Evolutionary conservation across 1,140 invertebrate genomes (phyloP), one percentile per base, ranked within the genome.

Genomic region (Parasteatoda tepidariorum): DNA sequence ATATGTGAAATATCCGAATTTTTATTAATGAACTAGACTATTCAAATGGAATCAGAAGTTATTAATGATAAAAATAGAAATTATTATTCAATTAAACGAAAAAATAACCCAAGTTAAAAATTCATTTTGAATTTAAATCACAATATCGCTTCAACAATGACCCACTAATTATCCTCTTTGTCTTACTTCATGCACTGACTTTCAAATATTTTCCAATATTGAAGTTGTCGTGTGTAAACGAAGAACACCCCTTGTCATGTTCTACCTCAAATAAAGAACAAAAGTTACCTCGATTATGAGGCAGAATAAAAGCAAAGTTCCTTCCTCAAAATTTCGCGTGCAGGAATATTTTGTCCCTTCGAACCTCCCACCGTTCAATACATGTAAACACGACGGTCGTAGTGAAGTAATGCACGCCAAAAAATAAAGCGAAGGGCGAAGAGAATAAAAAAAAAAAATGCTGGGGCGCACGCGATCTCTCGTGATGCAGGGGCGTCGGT

Each of bases 351-450:
- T 67, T 41, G 78, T 61, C n/a, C 55, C 75, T 26, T 54, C 75
- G 41, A 34, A 24, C 48, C 55, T 41, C 26, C 64, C 62, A 26
- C 48, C 64, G 78, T 70, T 81, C 78, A 70, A 81, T 81, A 48
- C 38, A 81, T 81, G 78, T 81, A 81, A 81, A 70, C 78, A 81
- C 33, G 55, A 11, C 55, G 66, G 38, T 76, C 34, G 24, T 18
- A 59, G n/a, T 38, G 22, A 18, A 34, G 34, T 33, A 38, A 38
- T 38, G 64, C 15, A 26, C 5, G 28, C 18, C 11, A 64, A 18
- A 48, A 48, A 48, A 48, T 9, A 48, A 7, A 67, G n/a, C n/a
- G n/a, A n/a, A n/a, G n/a, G n/a, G n/a, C n/a, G 31, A 68, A 28
- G 62, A 31, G 1, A n/a, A 22, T 22, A 41, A 41, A 48, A 75